Base-by-base conservation (phyloP, 2,888 invertebrate genomes). In the Dolomedes plantarius region DNA sequence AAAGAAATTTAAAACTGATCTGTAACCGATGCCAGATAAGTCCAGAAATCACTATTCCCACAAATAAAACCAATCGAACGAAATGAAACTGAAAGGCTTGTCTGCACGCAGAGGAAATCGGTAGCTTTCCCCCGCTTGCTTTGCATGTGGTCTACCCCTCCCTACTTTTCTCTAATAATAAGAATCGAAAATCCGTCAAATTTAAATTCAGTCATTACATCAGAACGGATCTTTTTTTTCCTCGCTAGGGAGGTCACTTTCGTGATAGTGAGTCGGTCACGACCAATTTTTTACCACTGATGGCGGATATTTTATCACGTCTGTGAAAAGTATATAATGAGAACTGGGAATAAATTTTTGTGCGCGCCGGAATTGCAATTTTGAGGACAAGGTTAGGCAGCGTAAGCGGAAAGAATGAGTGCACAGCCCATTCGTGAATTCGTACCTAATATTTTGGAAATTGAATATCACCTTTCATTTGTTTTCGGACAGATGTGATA, bases 121-220 rank as follows among this genome's bases (percentile, higher is more conserved):
- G 36, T 36, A 36, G 36, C 36, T 36, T 9, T 9, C 36, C 36
- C 36, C 36, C 36, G 6, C 5, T 36, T 9, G 41, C 41, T 9
- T 46, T 46, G 41, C 41, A 11, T 46, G 41, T 46, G 41, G 16
- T 19, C 56, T 56, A 23, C 56, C 56, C 23, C 5, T 16, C 56
- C 56, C 23, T 23, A 19, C 56, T 23, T 56, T 56, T 23, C 36
- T 23, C 11, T 56, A 56, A 56, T 23, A 56, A 56, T 56, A 56
- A 56, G 56, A 56, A 56, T 56, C 23, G 56, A 23, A 56, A 3
- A 56, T 56, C 56, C 23, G 23, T 23, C 56, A 56, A 65, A 41
- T 80, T 80, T 80, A 80, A 80, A 80, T 80, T 80, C 72, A 73
- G 80, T 73, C 41, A 73, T 80, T 80, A 73, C 72, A 27, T 80